phyloP scores from a whole-genome alignment of 2,113 vertebrate genomes.

The Ancistrus triradiatus region DNA sequence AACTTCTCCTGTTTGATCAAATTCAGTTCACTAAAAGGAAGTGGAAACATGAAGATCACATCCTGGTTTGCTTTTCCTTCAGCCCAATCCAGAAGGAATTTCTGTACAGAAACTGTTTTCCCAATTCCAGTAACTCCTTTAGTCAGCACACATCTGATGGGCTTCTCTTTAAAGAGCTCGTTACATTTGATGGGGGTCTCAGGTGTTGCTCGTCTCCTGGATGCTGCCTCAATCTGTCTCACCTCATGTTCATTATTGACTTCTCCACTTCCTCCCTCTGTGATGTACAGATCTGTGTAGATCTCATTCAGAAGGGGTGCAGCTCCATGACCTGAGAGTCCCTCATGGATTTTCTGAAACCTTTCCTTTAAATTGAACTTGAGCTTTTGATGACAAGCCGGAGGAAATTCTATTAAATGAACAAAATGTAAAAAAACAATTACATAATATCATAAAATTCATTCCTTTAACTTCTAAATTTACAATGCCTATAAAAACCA shows the following conservation, averaged over 20 bases:
- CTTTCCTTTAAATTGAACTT: slow-evolving; percentile 6
- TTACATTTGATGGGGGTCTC: slow-evolving; percentile 19
- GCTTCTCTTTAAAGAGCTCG: slow-evolving; percentile 17
- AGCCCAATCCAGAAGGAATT: slow-evolving; percentile 21
- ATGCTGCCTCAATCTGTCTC: slow-evolving; percentile 14
- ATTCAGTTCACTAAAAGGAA: slow-evolving; percentile 35
- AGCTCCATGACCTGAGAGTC: background rate
- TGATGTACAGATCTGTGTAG: slow-evolving; percentile 49
- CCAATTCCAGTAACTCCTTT: no score
- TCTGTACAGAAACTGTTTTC: background rate
- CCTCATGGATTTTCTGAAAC: slow-evolving; percentile 7
- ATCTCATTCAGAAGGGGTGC: slow-evolving; percentile 22
- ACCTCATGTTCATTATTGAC: slow-evolving; percentile 37
- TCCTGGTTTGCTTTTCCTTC: slow-evolving; percentile 26
- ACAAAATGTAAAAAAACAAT: background rate
- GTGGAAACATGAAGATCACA: slow-evolving; percentile 25
- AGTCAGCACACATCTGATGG: no score
- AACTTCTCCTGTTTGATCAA: slow-evolving; percentile 4
- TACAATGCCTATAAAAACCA: no score
- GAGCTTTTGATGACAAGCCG: background rate
- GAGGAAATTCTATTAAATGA: background rate
- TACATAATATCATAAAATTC: no score
- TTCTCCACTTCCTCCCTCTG: slow-evolving; percentile 30
- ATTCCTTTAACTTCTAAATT: no score
- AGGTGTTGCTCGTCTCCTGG: background rate